Evolutionary conservation across 2,113 vertebrate species (phyloP).

Genomic region (Sorex araneus): DNA sequence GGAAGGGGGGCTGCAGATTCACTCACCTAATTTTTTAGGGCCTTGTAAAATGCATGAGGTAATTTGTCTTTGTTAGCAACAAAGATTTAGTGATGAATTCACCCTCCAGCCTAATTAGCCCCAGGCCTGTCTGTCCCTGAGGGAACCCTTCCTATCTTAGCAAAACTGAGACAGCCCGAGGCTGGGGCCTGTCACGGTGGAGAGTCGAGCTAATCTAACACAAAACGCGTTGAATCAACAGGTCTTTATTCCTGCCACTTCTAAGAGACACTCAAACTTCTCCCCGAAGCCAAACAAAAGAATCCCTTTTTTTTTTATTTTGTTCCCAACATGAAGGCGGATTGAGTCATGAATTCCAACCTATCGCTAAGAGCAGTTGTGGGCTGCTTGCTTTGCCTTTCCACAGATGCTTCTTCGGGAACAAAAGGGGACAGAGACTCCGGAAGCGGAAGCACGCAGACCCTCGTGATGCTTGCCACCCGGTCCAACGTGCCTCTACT

Average conservation of each 20-base stretch:
- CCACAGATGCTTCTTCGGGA: slow-evolving; percentile 46
- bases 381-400: slow-evolving; percentile 59
- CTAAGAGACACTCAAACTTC: slow-evolving; percentile 24
- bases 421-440: slow-evolving; percentile 53
- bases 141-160: slow-evolving; percentile 80
- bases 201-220: slow-evolving; percentile 50
- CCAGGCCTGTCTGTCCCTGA: slow-evolving; percentile 78
- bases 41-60: slow-evolving; percentile 77
- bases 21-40: slow-evolving; percentile 85
- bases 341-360: slow-evolving; percentile 35
- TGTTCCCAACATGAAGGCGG: background rate
- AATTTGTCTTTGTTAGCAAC: slow-evolving; percentile 81
- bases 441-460: slow-evolving; percentile 66
- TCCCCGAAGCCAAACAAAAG: slow-evolving; percentile 62
- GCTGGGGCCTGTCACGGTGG: background rate
- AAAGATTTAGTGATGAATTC: slow-evolving; percentile 79
- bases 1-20: slow-evolving; percentile 65
- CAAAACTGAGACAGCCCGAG: slow-evolving; percentile 73
- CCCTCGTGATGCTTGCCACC: too few relatives aligned
- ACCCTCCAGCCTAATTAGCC: slow-evolving; percentile 77
- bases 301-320: background rate
- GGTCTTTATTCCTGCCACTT: slow-evolving; percentile 40
- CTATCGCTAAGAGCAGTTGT: background rate
- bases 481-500: too few relatives aligned
- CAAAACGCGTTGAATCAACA: slow-evolving; percentile 27